Conservation (phyloP, 2,797 vertebrate genomes). For the Orestias chungarensis region DNA sequence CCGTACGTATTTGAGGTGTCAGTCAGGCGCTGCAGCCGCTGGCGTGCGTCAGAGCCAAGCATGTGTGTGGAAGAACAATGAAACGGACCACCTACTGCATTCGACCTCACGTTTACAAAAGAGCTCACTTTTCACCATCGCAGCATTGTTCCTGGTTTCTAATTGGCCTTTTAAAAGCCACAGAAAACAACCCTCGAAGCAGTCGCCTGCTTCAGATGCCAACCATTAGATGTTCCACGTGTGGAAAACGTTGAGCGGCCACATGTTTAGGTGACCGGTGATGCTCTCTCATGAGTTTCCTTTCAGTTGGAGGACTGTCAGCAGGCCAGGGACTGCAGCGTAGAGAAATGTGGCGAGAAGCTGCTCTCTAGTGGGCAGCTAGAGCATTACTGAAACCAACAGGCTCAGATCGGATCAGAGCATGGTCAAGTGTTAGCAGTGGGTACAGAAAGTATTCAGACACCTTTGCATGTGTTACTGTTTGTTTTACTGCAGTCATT, state of each 20-base stretch:
- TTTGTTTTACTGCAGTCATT: no score
- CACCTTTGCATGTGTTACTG: no score
- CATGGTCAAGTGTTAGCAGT: neutral
- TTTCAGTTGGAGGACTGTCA: conserved; percentile 7
- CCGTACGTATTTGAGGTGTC: conserved; percentile 11
- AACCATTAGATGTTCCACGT: conserved; percentile 61
- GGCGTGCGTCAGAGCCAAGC: conserved; percentile 37
- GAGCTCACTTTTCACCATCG: conserved; percentile 53
- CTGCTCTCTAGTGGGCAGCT: conserved; percentile 42
- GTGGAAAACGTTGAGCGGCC: conserved; percentile 39
- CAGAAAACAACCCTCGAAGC: conserved; percentile 66
- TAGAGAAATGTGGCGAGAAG: neutral
- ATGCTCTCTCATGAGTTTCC: conserved; percentile 4
- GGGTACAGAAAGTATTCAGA: no score
- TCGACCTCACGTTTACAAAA: conserved; percentile 39
- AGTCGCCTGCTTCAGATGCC: conserved; percentile 59
- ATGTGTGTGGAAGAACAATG: conserved; percentile 50
- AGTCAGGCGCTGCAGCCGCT: conserved; percentile 45
- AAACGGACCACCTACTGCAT: conserved; percentile 66
- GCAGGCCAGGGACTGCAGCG: neutral
- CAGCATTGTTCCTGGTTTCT: conserved; percentile 67
- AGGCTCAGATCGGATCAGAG: neutral
- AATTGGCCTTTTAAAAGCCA: conserved; percentile 66
- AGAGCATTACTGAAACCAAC: neutral
- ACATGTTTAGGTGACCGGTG: conserved; percentile 15